Conservation (phyloP, 2,888 invertebrate species). For the Idaea straminata region DNA sequence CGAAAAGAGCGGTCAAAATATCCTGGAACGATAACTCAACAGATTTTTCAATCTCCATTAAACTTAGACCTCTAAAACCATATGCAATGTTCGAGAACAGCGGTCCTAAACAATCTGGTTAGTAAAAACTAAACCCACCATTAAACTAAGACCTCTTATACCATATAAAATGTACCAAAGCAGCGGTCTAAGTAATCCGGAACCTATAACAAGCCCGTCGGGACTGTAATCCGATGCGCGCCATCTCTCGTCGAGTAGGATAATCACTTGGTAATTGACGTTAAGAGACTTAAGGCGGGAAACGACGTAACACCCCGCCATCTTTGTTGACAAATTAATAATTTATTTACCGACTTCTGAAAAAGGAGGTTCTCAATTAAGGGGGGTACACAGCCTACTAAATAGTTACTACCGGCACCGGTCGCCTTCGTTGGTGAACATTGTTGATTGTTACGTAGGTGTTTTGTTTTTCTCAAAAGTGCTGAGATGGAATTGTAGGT, state of each 20-base stretch:
- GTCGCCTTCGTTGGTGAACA: too few relatives aligned
- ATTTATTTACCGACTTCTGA: constrained; percentile 13
- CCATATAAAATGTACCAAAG: background rate
- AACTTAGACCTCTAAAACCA: background rate
- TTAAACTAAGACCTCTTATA: background rate
- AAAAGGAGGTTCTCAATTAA: constrained; percentile 6
- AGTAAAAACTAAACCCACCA: background rate
- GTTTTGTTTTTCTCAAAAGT: too few relatives aligned
- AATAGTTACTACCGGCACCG: too few relatives aligned
- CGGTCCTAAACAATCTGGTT: background rate
- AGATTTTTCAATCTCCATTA: background rate
- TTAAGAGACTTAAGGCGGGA: constrained; percentile 51
- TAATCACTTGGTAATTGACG: constrained; percentile 66
- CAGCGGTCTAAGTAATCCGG: background rate
- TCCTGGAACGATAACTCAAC: background rate
- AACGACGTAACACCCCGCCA: constrained; percentile 24
- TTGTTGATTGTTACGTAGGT: too few relatives aligned
- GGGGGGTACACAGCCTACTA: too few relatives aligned
- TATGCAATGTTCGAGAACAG: background rate
- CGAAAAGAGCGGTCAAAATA: background rate
- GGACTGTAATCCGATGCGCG: constrained; percentile 57
- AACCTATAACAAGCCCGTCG: constrained; percentile 44
- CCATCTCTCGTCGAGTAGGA: constrained; percentile 64
- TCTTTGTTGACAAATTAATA: constrained; percentile 8
- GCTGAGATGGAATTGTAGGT: too few relatives aligned